Percentiles rank a stretch among this genome's conserved stretches.
Conservation (phyloP, 2,888 invertebrate genomes). For the Caenorhabditis sp. region DNA sequence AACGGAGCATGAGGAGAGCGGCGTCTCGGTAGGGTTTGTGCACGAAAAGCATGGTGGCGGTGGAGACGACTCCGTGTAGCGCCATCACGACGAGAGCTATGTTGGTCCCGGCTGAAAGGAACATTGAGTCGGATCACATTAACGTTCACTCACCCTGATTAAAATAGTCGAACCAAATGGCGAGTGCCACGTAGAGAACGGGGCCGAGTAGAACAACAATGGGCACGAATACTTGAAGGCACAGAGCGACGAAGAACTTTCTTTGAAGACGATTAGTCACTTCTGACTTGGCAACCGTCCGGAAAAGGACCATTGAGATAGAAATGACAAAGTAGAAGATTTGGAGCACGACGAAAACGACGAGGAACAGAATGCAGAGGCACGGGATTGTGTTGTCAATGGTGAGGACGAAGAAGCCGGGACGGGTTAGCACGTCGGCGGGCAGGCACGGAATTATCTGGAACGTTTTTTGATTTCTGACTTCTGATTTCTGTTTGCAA, state of each 20-base stretch:
- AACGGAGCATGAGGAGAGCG: conserved; percentile 6
- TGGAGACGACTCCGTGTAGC: conserved; percentile 29
- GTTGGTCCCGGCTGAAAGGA: conserved; percentile 19
- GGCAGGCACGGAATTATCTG: conserved; percentile 34
- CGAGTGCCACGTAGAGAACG: conserved; percentile 16
- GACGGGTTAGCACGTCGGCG: conserved; percentile 18
- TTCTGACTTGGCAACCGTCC: conserved; percentile 28
- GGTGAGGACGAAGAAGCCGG: conserved; percentile 31
- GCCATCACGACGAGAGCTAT: conserved; percentile 18
- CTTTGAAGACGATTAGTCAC: conserved; percentile 36
- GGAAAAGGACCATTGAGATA: conserved; percentile 15
- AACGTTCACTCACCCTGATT: conserved; percentile 39
- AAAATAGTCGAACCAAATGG: conserved; percentile 30
- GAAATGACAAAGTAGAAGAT: not conserved
- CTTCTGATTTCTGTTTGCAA: too few species aligned
- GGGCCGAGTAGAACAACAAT: conserved; percentile 9
- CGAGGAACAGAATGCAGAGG: conserved; percentile 27
- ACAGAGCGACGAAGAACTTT: conserved; percentile 40
- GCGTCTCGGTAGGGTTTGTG: conserved; percentile 36
- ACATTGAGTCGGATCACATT: too few species aligned
- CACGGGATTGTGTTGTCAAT: conserved; percentile 18
- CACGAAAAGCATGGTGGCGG: conserved; percentile 27
- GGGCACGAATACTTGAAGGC: conserved; percentile 33
- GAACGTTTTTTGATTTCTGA: not conserved
- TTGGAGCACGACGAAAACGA: conserved; percentile 7